A percentile compares a stretch with the other conserved stretches of the same genome.
phyloP scores from a whole-genome alignment of 2,888 invertebrate species.

The Drosophila recens region DNA sequence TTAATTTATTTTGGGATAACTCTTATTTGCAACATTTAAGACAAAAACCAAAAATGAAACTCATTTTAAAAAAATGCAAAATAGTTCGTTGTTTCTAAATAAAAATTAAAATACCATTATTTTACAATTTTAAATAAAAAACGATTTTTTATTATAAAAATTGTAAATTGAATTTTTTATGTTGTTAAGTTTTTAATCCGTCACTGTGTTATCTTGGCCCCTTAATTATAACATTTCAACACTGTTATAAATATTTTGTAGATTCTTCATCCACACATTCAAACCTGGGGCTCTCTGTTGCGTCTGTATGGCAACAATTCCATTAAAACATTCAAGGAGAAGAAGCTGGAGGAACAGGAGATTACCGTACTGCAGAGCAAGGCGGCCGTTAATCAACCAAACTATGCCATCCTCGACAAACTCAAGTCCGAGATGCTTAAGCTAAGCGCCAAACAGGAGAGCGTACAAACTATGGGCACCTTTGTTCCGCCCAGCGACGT shows the following conservation, averaged over 20 bases:
- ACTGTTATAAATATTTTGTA: conserved; percentile 77
- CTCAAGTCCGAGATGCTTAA: conserved; percentile 93
- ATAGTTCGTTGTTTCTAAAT: too few species aligned
- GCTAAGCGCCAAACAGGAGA: conserved; percentile 88
- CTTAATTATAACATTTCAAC: background rate
- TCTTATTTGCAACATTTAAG: too few species aligned
- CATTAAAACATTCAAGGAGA: conserved; percentile 95
- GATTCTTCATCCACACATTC: conserved; percentile 97
- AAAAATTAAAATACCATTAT: too few species aligned
- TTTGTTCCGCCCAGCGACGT: conserved; percentile 88
- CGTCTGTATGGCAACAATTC: conserved; percentile 96
- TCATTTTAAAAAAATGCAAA: too few species aligned
- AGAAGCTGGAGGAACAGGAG: conserved; percentile 96
- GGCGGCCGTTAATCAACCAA: conserved; percentile 95
- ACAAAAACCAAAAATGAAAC: too few species aligned
- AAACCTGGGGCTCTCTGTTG: conserved; percentile 96
- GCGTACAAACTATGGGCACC: conserved; percentile 88
- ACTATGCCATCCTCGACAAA: conserved; percentile 95
- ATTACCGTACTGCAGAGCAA: conserved; percentile 95
- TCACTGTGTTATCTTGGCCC: background rate
- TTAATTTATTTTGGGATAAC: too few species aligned
- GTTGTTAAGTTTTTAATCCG: background rate
- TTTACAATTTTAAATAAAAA: too few species aligned
- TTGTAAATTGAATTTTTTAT: too few species aligned
- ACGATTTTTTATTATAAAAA: too few species aligned